A percentile compares a stretch with the other conserved stretches of the same genome.
These are phyloP conservation scores for Sminthurides bifidus DNA, from an alignment of 1,140 invertebrate genomes.

Conservation along the genomic window DNA sequence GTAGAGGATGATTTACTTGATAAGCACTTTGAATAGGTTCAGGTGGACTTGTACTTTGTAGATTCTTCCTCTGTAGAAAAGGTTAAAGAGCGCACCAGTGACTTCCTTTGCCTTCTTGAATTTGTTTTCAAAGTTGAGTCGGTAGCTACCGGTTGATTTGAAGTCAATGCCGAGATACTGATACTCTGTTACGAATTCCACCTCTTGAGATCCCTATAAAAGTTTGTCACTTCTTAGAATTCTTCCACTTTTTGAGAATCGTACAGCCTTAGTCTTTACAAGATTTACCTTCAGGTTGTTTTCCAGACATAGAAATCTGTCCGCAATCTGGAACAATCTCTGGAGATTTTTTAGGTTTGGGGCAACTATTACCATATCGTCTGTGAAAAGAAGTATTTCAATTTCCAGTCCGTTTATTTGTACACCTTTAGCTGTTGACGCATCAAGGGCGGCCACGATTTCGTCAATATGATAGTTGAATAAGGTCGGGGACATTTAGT, in stretches of 20 bases:
- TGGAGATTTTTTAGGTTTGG: not conserved
- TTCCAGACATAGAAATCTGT: not conserved
- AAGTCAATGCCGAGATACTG: not conserved
- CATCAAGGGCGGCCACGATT: not conserved
- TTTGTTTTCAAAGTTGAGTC: not conserved
- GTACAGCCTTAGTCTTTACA: slow-evolving; percentile 1
- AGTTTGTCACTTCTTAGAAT: not conserved
- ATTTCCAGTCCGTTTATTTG: not conserved
- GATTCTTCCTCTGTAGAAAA: not conserved
- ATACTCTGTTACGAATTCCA: slow-evolving; percentile 5
- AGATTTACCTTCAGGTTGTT: slow-evolving; percentile 4
- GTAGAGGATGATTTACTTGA: not conserved
- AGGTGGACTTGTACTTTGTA: not conserved
- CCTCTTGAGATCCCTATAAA: not conserved
- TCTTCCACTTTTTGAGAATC: not conserved
- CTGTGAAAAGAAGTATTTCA: not conserved
- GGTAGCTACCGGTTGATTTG: not conserved
- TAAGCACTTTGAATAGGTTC: not conserved
- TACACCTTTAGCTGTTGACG: not conserved
- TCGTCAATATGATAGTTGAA: not conserved
- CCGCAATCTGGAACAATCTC: not conserved
- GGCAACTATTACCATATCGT: slow-evolving; percentile 1
- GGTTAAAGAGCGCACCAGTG: not conserved
- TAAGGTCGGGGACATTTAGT: not conserved
- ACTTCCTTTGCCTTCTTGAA: not conserved